Evolutionary conservation across 2,888 invertebrate species (phyloP), one percentile per base, ranked within the genome.

Genomic region (Brachynemurus nebulosus): DNA sequence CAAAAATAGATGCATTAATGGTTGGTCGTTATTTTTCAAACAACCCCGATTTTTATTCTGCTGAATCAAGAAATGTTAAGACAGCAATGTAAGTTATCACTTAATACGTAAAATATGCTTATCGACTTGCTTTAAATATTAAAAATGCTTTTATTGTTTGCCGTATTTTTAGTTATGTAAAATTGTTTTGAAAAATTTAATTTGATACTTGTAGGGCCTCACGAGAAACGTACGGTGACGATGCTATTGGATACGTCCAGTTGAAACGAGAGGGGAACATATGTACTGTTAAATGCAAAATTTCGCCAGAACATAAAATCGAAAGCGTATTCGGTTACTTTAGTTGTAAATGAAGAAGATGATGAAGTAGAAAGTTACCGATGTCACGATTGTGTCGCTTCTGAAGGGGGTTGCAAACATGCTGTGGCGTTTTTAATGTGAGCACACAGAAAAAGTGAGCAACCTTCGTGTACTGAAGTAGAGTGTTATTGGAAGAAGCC

Each of bases 391-490:
- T 38, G 38, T 19, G 38, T 17, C 7, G 38, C 6, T 38, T 38
- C 6, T n/a, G 18, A 19, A 17, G 38, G 20, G 8, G 6, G 38
- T 14, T 50, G 51, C 21, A 50, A 50, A 36, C 50, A 51, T 44
- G 45, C 48, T 6, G 19, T 51, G n/a, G 48, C 48, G 20, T 42
- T 51, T 27, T 25, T 50, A 2, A 46, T 47, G 48, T 50, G 51
- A 48, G 25, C 45, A 1, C 50, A 51, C 40, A 36, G 50, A 14
- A 27, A 46, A n/a, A 51, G 50, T 25, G 25, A 23, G 25, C 7
- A 23, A 9, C 25, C 25, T 8, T 23, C 25, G 9, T 21, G 49
- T 42, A 8, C 50, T 12, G 3, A 4, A 7, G 40, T 45, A 9
- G 18, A 40, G 33, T 50, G 50, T 19, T 50, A 50, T 23, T 50